Base-by-base conservation (phyloP, 1,140 invertebrate genomes). In the Megathymus violae region DNA sequence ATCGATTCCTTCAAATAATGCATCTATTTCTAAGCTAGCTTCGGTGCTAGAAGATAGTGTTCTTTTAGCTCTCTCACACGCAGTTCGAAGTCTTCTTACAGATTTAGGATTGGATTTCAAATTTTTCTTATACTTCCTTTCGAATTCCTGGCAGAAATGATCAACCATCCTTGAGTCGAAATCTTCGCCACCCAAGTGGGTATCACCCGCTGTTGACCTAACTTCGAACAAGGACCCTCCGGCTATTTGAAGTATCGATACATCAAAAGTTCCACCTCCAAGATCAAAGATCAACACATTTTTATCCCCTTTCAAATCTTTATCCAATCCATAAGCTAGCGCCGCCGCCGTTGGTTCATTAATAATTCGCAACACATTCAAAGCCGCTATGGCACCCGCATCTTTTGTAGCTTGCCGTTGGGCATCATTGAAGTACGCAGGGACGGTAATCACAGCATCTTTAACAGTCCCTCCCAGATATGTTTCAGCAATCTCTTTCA, bases 281-380 rank as follows among this genome's bases (percentile, higher is more conserved):
- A 96, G 89, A 81, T 96, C 95, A 64, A 95, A 96, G 31, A 96
- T 95, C 0, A 96, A 84, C 0, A 96, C 94, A 74, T 95, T 96
- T 61, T 94, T 94, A 65, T 96, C 95, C 0, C 97, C 97, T 92
- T 95, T 94, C 7, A 96, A 87, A 67, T 97, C 96, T 80, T 97
- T 97, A 75, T 97, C 96, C 5, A 97, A 85, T 11, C 96, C 96
- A 77, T 97, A 97, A 22, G 96, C 96, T 4, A 97, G 81, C 13
- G 96, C 96, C 0, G 96, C 96, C 6, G 96, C 96, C 1, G 96
- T 97, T 84, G 96, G 92, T 94, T 97, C 93, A 62, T 94, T 94
- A 69, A 97, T 97, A 64, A 97, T 97, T 67, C 96, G 91, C n/a
- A 97, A 85, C 7, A 97, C 96, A 78, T 96, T 97, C 0, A 97